Percentiles rank a stretch among this genome's conserved stretches.
These are phyloP conservation scores for Crotophaga sulcirostris DNA, from an alignment of 2,113 vertebrate genomes.

Conservation along the genomic window DNA sequence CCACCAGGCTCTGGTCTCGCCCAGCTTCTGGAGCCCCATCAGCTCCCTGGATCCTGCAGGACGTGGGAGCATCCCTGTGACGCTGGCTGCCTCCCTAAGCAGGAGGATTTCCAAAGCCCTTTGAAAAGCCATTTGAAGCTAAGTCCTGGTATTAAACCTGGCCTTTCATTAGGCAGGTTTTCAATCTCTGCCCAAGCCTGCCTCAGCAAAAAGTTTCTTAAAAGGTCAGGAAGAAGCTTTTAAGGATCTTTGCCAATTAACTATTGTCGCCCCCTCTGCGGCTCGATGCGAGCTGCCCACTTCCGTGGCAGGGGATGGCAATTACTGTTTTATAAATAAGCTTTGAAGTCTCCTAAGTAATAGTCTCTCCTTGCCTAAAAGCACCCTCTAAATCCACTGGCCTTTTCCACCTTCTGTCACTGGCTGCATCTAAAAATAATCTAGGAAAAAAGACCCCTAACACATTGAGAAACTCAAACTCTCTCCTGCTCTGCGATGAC, in stretches of 20 bases:
- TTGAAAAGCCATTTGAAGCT: slow-evolving; percentile 59
- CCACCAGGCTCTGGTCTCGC: neutral
- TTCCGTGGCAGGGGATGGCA: slow-evolving; percentile 10
- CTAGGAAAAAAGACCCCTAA: neutral
- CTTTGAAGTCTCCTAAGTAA: slow-evolving; percentile 51
- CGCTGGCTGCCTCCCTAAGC: neutral
- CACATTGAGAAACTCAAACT: neutral
- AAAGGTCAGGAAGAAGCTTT: slow-evolving; percentile 55
- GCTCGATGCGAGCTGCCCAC: neutral
- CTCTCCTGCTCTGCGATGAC: neutral
- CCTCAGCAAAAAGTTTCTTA: neutral
- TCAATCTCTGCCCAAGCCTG: slow-evolving; percentile 22
- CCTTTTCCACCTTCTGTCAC: slow-evolving; percentile 33
- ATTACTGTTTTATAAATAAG: slow-evolving; percentile 58
- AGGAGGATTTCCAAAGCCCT: slow-evolving; percentile 40
- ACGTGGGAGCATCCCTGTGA: neutral
- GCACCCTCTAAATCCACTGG: slow-evolving; percentile 28
- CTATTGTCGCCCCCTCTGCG: neutral
- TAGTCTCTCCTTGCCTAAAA: slow-evolving; percentile 30
- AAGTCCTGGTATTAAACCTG: slow-evolving; percentile 39
- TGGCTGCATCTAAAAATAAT: neutral
- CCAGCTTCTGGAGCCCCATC: neutral
- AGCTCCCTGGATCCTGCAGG: neutral
- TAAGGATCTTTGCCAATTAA: slow-evolving; percentile 42
- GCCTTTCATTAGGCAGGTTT: slow-evolving; percentile 35